Evolutionary conservation across 2,113 vertebrate species (phyloP), one percentile per base, ranked within the genome.

Genomic region (Setophaga kirtlandii): DNA sequence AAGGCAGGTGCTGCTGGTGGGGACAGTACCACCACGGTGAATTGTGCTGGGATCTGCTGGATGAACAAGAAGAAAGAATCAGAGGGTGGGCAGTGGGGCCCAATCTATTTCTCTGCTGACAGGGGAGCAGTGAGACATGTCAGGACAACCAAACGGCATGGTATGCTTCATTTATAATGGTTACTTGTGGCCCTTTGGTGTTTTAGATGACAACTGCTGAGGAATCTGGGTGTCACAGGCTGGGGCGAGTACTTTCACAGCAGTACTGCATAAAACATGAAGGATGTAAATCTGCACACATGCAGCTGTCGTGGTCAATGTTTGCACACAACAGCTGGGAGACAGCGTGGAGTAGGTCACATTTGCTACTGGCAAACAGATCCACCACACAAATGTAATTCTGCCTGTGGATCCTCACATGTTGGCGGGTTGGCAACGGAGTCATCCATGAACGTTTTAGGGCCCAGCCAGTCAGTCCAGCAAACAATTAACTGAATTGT

Each of bases 1-100:
- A 47, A 58, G 8, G 24, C 1, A 18, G 22, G 9, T 63, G 9
- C 47, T 85, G 33, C 27, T 5, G 1, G 4, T 58, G 42, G 15
- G 17, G 14, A 30, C 1, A 0, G 12, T 31, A 15, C 8, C 20
- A n/a, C 37, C 44, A 24, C 0, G 3, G 12, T 18, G 22, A 52
- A n/a, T 7, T 7, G 13, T 69, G 27, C 28, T 84, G 25, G 69
- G 28, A 58, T 65, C 22, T 77, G 23, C 39, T 65, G 55, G 64
- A 58, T 0, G 1, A 49, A 31, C n/a, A 62, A 77, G 30, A 27
- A 64, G 49, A 89, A 80, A 73, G 20, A 0, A 0, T 33, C 22
- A 77, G 23, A 70, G 22, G 5, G 12, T 24, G 24, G 28, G 22
- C 17, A 33, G 25, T 21, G 25, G 9, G 28, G 20, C 12, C 24